Percentiles rank a stretch among this genome's conserved stretches.
These are phyloP conservation scores for Arvicanthis niloticus DNA, from an alignment of 2,113 vertebrate genomes.

Conservation along the genomic window DNA sequence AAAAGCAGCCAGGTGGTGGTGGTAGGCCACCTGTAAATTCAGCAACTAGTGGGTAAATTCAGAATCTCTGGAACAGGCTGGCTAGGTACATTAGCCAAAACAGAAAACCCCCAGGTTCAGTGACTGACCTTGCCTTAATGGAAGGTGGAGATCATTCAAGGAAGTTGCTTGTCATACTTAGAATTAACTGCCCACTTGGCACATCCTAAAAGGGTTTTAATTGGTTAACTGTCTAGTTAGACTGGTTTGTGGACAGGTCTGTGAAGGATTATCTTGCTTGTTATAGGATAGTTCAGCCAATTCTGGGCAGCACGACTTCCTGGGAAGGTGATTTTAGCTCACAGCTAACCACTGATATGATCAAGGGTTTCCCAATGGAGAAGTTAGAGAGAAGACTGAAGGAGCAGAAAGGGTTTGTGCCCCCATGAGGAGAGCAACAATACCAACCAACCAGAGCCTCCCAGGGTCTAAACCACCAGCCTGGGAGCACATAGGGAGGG, in stretches of 20 bases:
- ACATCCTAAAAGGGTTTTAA: background rate
- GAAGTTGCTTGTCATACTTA: background rate
- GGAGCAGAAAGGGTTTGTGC: too few relatives aligned
- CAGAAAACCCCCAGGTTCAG: background rate
- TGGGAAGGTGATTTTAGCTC: background rate
- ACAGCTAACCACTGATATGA: too few relatives aligned
- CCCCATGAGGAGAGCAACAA: too few relatives aligned
- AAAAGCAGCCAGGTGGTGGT: background rate
- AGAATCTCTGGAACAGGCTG: background rate
- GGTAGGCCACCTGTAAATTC: background rate
- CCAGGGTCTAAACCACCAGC: too few relatives aligned
- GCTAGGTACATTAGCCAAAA: background rate
- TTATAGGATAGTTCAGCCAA: too few relatives aligned
- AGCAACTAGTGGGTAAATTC: background rate
- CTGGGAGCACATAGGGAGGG: too few relatives aligned
- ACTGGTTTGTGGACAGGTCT: background rate
- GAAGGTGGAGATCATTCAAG: background rate
- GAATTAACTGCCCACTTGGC: too few relatives aligned
- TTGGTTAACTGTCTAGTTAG: background rate
- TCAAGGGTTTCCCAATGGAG: too few relatives aligned
- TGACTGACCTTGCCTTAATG: background rate
- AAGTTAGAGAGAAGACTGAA: too few relatives aligned
- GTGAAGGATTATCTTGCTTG: background rate
- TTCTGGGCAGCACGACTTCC: background rate
- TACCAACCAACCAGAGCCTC: too few relatives aligned